A percentile compares a stretch with the other conserved stretches of the same genome.
phyloP scores from a whole-genome alignment of 2,113 vertebrate species.

The Phalacrocorax carbo region DNA sequence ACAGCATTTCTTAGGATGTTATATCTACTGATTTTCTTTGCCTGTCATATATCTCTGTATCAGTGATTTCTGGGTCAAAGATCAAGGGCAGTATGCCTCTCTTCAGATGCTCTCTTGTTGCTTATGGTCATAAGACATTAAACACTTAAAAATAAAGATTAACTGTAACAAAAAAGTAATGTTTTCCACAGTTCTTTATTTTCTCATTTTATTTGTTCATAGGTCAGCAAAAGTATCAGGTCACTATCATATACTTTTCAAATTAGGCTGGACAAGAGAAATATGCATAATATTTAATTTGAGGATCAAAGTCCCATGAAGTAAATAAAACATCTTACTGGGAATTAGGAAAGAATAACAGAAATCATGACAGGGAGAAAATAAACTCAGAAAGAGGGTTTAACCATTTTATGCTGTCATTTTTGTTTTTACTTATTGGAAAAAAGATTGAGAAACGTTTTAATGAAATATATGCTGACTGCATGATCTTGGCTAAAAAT shows the following conservation, averaged over 20 bases:
- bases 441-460: neutral
- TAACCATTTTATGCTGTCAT: neutral
- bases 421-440: neutral
- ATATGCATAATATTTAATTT: neutral
- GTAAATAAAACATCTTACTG: neutral
- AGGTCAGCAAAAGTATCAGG: neutral
- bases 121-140: neutral
- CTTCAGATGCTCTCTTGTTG: neutral
- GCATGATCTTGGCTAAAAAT: neutral
- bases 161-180: neutral
- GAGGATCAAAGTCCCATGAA: neutral
- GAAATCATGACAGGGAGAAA: neutral
- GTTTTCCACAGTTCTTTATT: neutral
- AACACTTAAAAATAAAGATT: neutral
- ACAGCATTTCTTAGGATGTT: neutral
- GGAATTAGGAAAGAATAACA: neutral
- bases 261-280: neutral
- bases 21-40: neutral
- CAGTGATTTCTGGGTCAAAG: neutral
- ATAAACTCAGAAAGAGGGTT: neutral
- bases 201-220: neutral
- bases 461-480: neutral
- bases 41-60: neutral
- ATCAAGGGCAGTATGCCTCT: neutral
- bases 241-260: neutral